phyloP scores from a whole-genome alignment of 2,113 vertebrate genomes.

The Propithecus coquereli region DNA sequence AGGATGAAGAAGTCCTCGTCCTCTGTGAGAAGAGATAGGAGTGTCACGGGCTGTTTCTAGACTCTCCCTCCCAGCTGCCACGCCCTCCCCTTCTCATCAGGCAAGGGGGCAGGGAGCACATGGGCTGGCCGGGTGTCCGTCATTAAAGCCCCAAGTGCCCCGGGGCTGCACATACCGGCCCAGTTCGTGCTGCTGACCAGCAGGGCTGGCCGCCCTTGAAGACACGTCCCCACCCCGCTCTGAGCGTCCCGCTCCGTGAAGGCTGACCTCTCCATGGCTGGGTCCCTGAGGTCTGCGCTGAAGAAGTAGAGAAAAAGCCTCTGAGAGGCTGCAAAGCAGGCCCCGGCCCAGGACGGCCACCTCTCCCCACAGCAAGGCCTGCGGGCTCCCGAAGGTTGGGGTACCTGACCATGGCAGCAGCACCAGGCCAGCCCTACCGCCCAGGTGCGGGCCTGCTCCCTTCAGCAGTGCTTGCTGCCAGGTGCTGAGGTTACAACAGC shows the following conservation, averaged over 20 bases:
- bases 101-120: neutral
- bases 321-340: neutral
- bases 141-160: neutral
- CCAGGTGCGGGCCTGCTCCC: neutral
- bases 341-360: accelerated
- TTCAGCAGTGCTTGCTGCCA: neutral
- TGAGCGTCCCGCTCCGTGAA: conserved; percentile 82
- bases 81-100: accelerated
- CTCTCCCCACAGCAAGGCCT: neutral
- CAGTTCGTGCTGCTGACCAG: conserved; percentile 98
- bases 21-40: conserved; percentile 82
- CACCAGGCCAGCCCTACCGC: no score
- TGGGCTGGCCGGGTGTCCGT: neutral
- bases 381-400: accelerated
- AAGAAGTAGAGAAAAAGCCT: neutral
- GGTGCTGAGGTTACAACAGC: neutral
- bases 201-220: conserved; percentile 85
- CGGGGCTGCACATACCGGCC: conserved; percentile 86
- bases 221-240: conserved; percentile 67
- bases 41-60: neutral
- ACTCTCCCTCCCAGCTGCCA: neutral
- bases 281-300: conserved; percentile 60
- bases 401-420: accelerated
- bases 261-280: conserved; percentile 77
- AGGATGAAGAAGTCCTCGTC: conserved; percentile 98